These are phyloP conservation scores for Loriculus beryllinus DNA, from an alignment of 2,797 vertebrate species.

Conservation along the genomic window DNA sequence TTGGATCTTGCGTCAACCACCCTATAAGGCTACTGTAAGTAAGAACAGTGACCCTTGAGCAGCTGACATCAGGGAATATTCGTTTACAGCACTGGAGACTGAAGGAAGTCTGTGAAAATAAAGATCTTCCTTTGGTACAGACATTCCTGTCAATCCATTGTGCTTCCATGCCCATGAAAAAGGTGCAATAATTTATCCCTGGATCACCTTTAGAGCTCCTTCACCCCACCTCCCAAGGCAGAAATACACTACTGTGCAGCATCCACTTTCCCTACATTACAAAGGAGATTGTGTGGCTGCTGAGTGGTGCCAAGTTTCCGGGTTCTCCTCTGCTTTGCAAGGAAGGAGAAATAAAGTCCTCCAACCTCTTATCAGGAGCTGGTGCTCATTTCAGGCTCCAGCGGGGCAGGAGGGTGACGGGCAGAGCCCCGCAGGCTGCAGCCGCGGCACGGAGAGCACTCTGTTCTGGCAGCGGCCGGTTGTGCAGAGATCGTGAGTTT, in stretches of 20 bases:
- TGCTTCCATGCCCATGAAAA: neutral
- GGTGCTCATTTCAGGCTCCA: neutral
- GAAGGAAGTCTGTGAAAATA: neutral
- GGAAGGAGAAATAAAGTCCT: neutral
- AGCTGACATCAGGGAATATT: neutral
- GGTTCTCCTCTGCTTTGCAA: neutral
- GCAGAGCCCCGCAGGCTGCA: neutral
- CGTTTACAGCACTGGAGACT: neutral
- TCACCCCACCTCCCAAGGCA: neutral
- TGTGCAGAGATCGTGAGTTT: neutral
- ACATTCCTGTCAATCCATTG: neutral
- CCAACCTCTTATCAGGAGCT: neutral
- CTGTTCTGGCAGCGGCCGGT: neutral
- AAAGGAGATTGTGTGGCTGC: neutral
- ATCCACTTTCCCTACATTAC: accelerated
- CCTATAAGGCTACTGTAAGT: neutral
- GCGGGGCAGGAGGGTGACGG: accelerated
- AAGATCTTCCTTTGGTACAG: neutral
- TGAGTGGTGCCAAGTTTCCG: neutral
- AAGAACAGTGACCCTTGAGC: neutral
- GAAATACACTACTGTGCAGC: neutral
- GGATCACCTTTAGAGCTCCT: neutral
- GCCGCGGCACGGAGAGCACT: neutral
- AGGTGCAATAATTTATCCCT: neutral
- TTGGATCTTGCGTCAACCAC: neutral